These are phyloP conservation scores for Eristalis intricaria DNA, from an alignment of 2,888 invertebrate species.

Conservation along the genomic window DNA sequence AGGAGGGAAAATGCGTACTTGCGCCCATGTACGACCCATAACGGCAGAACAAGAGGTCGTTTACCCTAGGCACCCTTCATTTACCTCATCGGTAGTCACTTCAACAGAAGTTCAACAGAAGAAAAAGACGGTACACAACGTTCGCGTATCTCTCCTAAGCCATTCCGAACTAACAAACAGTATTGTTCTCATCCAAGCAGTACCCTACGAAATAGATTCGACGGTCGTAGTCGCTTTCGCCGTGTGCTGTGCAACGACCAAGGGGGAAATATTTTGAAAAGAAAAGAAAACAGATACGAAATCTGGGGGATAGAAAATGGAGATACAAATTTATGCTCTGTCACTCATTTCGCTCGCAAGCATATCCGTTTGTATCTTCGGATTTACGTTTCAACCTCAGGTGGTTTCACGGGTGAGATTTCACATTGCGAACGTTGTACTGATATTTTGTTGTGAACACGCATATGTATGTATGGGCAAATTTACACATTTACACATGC, in stretches of 20 bases:
- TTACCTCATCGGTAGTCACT: conserved; percentile 15
- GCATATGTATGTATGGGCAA: no score
- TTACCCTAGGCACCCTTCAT: conserved; percentile 56
- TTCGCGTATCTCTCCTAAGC: conserved; percentile 25
- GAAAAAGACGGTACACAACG: conserved; percentile 27
- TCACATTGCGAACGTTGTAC: conserved; percentile 44
- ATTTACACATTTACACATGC: conserved; percentile 6
- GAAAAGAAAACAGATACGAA: conserved; percentile 58
- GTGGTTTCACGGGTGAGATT: conserved; percentile 72
- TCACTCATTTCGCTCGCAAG: conserved; percentile 67
- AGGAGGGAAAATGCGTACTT: conserved; percentile 44
- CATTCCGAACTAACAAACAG: conserved; percentile 52
- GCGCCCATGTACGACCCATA: conserved; percentile 20
- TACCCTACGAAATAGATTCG: background rate
- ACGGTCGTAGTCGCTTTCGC: conserved; percentile 34
- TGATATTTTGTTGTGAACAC: background rate
- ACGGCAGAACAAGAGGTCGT: conserved; percentile 53
- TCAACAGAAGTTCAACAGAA: background rate
- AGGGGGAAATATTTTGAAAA: conserved; percentile 57
- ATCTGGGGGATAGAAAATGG: conserved; percentile 55
- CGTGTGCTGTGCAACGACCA: conserved; percentile 23
- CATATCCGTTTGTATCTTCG: conserved; percentile 66
- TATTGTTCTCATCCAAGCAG: conserved; percentile 59
- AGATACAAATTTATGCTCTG: conserved; percentile 68
- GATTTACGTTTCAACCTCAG: conserved; percentile 71